Percentiles rank a stretch among this genome's conserved stretches.
Evolutionary conservation across 2,888 invertebrate genomes (phyloP).

Genomic region (Parasteatoda lunata): DNA sequence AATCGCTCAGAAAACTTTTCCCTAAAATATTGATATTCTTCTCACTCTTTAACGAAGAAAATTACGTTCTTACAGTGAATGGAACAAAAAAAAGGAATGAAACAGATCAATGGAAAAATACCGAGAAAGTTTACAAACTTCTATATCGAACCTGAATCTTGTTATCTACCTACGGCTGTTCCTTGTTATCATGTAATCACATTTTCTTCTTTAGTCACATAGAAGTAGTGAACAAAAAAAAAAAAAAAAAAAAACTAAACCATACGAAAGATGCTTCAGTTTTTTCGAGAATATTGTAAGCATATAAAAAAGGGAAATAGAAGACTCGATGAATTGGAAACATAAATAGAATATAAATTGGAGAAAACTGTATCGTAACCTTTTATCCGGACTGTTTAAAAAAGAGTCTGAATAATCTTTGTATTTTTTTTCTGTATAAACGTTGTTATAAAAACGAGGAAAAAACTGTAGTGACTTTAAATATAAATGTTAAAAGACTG

Average conservation of each 20-base stretch:
- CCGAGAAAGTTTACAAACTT: slow-evolving; percentile 51
- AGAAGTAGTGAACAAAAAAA: slow-evolving; percentile 5
- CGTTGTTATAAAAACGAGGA: too few species aligned
- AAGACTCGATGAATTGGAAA: slow-evolving; percentile 9
- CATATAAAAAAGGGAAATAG: slow-evolving; percentile 6
- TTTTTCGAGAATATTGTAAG: slow-evolving; percentile 1
- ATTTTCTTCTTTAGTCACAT: slow-evolving; percentile 43
- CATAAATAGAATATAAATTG: slow-evolving; percentile 10
- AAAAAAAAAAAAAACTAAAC: neutral
- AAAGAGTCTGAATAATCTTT: too few species aligned
- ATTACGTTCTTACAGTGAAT: slow-evolving; percentile 33
- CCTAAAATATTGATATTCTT: slow-evolving; percentile 44
- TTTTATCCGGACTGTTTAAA: neutral
- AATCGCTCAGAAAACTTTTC: neutral
- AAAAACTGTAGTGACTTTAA: too few species aligned
- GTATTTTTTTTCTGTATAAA: too few species aligned
- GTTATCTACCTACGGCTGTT: slow-evolving; percentile 41
- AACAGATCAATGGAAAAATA: slow-evolving; percentile 40
- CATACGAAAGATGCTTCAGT: slow-evolving; percentile 5
- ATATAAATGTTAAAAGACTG: too few species aligned
- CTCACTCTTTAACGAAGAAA: slow-evolving; percentile 51
- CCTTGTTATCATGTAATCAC: slow-evolving; percentile 52
- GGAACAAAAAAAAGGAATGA: slow-evolving; percentile 7
- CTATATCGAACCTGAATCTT: slow-evolving; percentile 50
- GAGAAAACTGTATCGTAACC: neutral